phyloP scores from a whole-genome alignment of 2,888 invertebrate genomes.

The Branchellion lobata region DNA sequence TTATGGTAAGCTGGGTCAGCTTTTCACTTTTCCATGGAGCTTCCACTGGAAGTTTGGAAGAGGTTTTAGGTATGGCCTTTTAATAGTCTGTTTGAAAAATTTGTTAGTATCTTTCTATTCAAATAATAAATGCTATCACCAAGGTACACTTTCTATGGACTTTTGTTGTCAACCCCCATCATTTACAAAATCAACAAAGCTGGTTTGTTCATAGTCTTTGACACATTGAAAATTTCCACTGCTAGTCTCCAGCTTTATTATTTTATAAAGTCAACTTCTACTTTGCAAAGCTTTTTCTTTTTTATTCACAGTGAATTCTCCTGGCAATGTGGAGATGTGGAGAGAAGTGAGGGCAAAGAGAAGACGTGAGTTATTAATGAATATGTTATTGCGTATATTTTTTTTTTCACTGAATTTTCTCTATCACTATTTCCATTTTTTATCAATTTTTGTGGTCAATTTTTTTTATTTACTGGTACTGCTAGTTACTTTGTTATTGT shows the following conservation, averaged over 20 bases:
- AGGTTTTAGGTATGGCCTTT: slow-evolving; percentile 17
- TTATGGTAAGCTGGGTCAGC: slow-evolving; percentile 20
- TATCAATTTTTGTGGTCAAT: too few relatives aligned
- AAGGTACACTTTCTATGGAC: neutral
- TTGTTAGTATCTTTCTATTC: neutral
- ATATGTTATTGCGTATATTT: too few relatives aligned
- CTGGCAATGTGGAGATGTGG: slow-evolving; percentile 53
- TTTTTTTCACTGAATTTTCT: neutral
- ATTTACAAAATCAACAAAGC: slow-evolving; percentile 36
- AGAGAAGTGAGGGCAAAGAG: slow-evolving; percentile 51
- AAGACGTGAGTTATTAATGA: slow-evolving; percentile 50
- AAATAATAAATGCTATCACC: neutral
- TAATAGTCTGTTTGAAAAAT: neutral
- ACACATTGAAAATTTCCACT: neutral
- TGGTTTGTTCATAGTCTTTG: neutral
- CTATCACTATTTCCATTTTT: neutral
- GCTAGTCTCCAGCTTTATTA: too few relatives aligned
- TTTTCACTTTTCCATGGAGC: slow-evolving; percentile 31
- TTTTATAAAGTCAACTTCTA: too few relatives aligned
- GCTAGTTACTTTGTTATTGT: too few relatives aligned
- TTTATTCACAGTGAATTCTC: slow-evolving; percentile 52
- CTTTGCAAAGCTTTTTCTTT: neutral
- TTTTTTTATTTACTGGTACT: too few relatives aligned
- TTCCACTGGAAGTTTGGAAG: slow-evolving; percentile 32
- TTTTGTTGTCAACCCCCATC: slow-evolving; percentile 9